Evolutionary conservation across 2,797 vertebrate species (phyloP), one percentile per base, ranked within the genome.

Genomic region (Helostoma temminkii): DNA sequence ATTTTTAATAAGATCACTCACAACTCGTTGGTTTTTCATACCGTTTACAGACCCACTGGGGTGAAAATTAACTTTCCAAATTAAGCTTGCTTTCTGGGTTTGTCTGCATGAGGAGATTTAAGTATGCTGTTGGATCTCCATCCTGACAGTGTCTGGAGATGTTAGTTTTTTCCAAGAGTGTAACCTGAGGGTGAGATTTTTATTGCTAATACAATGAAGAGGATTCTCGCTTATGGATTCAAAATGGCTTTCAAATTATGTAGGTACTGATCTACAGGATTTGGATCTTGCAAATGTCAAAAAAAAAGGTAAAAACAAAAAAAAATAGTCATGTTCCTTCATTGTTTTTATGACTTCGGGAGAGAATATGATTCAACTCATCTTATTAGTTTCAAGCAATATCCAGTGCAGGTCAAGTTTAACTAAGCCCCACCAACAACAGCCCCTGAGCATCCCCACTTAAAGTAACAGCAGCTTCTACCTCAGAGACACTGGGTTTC

Each of bases 41-140:
- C 8, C 47, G 0, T 82, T 84, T 79, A 82, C 71, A 49, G 65
- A 76, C 66, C 71, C 61, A 43, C 68, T 81, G 71, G 82, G 69
- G 43, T 71, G 71, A 2, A 19, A 74, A 82, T 84, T 78, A 85
- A 74, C 67, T 78, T 62, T 74, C 64, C 61, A 84, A 88, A 78
- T 83, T 64, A 74, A 84, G 79, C 61, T 75, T 47, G 68, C 59
- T 88, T 86, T 80, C 63, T 77, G 48, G 55, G 59, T 36, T 41
- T 71, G 78, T 76, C 59, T 32, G 71, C 45, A 49, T 56, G 45
- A 47, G 67, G 85, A 72, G 87, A 82, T 82, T 91, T 77, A 83
- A 64, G 71, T 63, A 86, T 88, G 88, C 87, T 66, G 76, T 88
- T 90, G 87, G 85, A 90, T 91, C 81, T 88, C 67, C 8, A 34